These are phyloP conservation scores for Prionailurus viverrinus DNA, from an alignment of 2,113 vertebrate species.

Conservation along the genomic window DNA sequence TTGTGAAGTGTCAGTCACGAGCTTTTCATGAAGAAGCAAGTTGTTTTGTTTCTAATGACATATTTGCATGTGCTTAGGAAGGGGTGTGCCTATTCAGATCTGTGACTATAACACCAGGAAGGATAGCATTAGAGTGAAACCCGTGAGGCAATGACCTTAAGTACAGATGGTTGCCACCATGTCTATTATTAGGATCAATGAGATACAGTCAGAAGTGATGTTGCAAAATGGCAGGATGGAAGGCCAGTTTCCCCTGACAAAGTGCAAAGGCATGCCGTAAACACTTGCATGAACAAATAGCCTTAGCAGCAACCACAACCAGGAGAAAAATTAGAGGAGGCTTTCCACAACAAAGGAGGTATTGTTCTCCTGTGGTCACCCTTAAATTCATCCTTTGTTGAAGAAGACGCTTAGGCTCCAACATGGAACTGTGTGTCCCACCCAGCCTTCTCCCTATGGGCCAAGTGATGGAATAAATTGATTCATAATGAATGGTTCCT, in stretches of 20 bases:
- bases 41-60: slow-evolving; percentile 83
- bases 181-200: slow-evolving; percentile 77
- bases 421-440: slow-evolving; percentile 45
- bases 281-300: slow-evolving; percentile 75
- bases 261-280: slow-evolving; percentile 75
- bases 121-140: slow-evolving; percentile 71
- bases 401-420: slow-evolving; percentile 68
- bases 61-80: slow-evolving; percentile 67
- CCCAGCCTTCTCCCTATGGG: slow-evolving; percentile 67
- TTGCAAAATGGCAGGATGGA: slow-evolving; percentile 76
- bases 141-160: slow-evolving; percentile 73
- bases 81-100: slow-evolving; percentile 72
- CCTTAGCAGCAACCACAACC: slow-evolving; percentile 57
- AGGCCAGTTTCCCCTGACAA: slow-evolving; percentile 48
- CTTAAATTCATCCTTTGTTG: slow-evolving; percentile 72
- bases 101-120: slow-evolving; percentile 30
- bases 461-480: slow-evolving; percentile 60
- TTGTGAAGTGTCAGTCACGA: slow-evolving; percentile 50
- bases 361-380: slow-evolving; percentile 67
- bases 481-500: slow-evolving; percentile 59
- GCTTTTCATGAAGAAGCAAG: slow-evolving; percentile 56
- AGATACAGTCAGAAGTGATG: slow-evolving; percentile 55
- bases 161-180: slow-evolving; percentile 71
- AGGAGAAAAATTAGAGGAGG: slow-evolving; percentile 71
- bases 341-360: slow-evolving; percentile 76